Evolutionary conservation across 2,113 vertebrate genomes (phyloP).

Genomic region (Edolisoma coerulescens): DNA sequence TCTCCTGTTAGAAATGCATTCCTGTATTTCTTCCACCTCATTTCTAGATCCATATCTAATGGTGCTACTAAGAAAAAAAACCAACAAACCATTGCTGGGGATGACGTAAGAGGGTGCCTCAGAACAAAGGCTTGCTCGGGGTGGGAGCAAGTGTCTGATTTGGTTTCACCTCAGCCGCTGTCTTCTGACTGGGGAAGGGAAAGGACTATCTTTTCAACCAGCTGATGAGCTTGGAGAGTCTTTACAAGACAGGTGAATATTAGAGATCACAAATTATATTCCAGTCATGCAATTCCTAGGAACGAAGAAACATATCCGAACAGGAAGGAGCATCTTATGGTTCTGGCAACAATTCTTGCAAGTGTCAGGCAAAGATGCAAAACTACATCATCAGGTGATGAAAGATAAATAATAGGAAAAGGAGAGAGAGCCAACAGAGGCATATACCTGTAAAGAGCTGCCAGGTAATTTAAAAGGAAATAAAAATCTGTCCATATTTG

Average conservation of each 20-base stretch:
- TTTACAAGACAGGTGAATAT: background rate
- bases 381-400: background rate
- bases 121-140: background rate
- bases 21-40: background rate
- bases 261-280: background rate
- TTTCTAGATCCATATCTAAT: conserved; percentile 11
- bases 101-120: background rate
- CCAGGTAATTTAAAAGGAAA: background rate
- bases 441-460: background rate
- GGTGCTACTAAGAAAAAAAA: background rate
- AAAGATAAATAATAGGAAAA: conserved; percentile 11
- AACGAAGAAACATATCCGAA: accelerated
- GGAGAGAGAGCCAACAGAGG: background rate
- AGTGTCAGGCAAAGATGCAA: background rate
- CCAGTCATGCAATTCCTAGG: background rate
- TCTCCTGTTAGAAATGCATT: background rate
- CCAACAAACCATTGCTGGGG: background rate
- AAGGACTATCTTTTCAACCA: background rate
- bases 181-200: background rate
- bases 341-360: background rate
- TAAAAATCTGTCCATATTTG: background rate
- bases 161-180: background rate
- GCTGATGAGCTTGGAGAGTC: background rate
- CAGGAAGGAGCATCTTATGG: background rate
- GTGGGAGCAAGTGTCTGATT: background rate